phyloP scores from a whole-genome alignment of 1,140 invertebrate genomes.

The Leptestheria dahalacensis region DNA sequence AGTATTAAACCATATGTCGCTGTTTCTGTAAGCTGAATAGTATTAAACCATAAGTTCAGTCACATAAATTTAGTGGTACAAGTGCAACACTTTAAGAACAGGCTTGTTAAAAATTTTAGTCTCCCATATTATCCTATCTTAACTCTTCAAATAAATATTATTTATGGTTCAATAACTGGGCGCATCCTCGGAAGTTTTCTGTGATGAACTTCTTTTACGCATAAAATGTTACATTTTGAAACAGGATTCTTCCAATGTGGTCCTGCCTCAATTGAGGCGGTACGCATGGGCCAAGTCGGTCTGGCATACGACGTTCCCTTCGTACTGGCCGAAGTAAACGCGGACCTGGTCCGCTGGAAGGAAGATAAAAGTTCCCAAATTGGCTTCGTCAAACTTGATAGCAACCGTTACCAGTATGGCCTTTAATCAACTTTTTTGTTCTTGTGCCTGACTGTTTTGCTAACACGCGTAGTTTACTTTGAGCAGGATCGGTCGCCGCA shows the following conservation, averaged over 20 bases:
- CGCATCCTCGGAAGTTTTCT: no score
- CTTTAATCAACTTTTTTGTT: no score
- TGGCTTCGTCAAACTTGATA: slow-evolving; percentile 47
- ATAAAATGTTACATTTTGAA: no score
- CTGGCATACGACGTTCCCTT: slow-evolving; percentile 57
- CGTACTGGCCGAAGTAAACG: slow-evolving; percentile 62
- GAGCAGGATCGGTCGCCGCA: slow-evolving; percentile 50
- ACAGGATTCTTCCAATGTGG: slow-evolving; percentile 42
- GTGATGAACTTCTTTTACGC: no score
- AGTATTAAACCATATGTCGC: no score
- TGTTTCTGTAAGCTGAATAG: no score
- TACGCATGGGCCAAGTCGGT: slow-evolving; percentile 54
- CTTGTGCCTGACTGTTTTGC: neutral
- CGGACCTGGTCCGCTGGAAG: slow-evolving; percentile 52
- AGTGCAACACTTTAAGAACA: no score
- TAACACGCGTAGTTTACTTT: slow-evolving; percentile 12
- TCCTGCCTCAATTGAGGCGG: slow-evolving; percentile 46
- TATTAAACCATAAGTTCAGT: no score
- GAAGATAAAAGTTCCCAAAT: slow-evolving; percentile 44
- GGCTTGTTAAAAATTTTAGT: no score
- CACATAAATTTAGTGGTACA: no score
- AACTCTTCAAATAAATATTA: neutral
- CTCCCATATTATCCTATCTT: no score
- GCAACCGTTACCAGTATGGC: slow-evolving; percentile 47
- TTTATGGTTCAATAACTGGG: slow-evolving; percentile 6